Percentiles rank a stretch among this genome's conserved stretches.
phyloP scores from a whole-genome alignment of 2,113 vertebrate species.

The Tretioscincus oriximinensis region DNA sequence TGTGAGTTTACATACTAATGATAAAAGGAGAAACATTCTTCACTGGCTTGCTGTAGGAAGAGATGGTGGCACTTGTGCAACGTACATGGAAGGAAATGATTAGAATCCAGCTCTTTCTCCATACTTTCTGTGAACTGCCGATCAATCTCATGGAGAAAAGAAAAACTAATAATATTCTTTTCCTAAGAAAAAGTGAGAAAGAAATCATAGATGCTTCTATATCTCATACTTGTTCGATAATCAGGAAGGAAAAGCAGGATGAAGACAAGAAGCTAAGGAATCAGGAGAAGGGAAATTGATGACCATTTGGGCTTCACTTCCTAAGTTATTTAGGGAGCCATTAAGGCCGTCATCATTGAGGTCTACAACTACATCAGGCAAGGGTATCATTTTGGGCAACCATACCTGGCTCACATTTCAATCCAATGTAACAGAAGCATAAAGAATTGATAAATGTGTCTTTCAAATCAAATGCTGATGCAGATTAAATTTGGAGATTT shows the following conservation, averaged over 20 bases:
- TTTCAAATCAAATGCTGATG: too few species aligned
- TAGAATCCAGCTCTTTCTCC: constrained; percentile 84
- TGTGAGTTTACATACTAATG: constrained; percentile 60
- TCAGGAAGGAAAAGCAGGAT: constrained; percentile 59
- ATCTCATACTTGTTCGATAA: constrained; percentile 62
- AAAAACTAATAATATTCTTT: constrained; percentile 91
- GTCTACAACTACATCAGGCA: too few species aligned
- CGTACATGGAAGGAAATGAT: constrained; percentile 80
- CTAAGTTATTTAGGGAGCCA: constrained; percentile 29
- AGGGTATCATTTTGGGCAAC: too few species aligned
- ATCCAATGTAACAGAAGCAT: too few species aligned
- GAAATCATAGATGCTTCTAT: constrained; percentile 77
- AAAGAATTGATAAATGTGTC: too few species aligned
- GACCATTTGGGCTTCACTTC: constrained; percentile 36
- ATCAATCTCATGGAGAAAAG: constrained; percentile 84
- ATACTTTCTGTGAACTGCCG: constrained; percentile 86
- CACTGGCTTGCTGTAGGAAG: constrained; percentile 82
- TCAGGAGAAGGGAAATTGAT: constrained; percentile 25
- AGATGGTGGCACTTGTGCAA: constrained; percentile 74
- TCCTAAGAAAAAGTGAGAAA: constrained; percentile 32
- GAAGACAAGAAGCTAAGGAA: constrained; percentile 32
- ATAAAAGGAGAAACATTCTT: constrained; percentile 74
- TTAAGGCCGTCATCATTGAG: neutral
- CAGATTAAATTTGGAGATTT: too few species aligned
- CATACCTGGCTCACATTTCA: too few species aligned